Base-by-base conservation (phyloP, 2,888 invertebrate species). In the Machimus rusticus region DNA sequence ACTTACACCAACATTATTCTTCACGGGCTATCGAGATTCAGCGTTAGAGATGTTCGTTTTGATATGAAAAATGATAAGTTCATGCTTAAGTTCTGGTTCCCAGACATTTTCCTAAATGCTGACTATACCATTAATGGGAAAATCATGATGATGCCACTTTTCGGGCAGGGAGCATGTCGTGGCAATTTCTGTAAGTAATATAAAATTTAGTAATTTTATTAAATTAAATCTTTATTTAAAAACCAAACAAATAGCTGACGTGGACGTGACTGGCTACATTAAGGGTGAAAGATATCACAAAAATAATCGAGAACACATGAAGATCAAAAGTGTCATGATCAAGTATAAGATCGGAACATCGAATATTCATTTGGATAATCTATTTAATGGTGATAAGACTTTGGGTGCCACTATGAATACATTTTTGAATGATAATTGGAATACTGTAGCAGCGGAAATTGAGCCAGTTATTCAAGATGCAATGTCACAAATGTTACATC, bases 351-450 rank as follows among this genome's bases (percentile, higher is more conserved):
- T 96, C 1, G 95, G 94, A 0, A 93, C 94, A 84, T 96, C 95
- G 0, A 93, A 94, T 16, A 93, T 97, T 89, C 93, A 95, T 89
- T 92, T 97, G 79, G 95, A 95, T 23, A 95, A 96, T 92, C 93
- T 97, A 0, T 96, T 96, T 90, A 95, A 96, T 88, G 96, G 95
- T 0, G 96, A 97, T 89, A 93, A 93, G 86, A 94, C 95, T 88
- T 91, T 96, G 86, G 96, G 96, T 39, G 93, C 94, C 28, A 94
- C 95, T 1, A 95, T 96, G 95, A 97, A 97, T 91, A 92, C 94
- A 43, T 96, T 96, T 91, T 91, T 97, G 31, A 97, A 96, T 90
- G 95, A 96, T 78, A 96, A 97, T 91, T 97, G 96, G 96, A 94
- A 94, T 90, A 94, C 94, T 43, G 93, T 97, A 1, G 94, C 95